Percentiles rank a stretch among this genome's conserved stretches.
phyloP scores from a whole-genome alignment of 1,140 invertebrate species.

The Ganaspis sp. region DNA sequence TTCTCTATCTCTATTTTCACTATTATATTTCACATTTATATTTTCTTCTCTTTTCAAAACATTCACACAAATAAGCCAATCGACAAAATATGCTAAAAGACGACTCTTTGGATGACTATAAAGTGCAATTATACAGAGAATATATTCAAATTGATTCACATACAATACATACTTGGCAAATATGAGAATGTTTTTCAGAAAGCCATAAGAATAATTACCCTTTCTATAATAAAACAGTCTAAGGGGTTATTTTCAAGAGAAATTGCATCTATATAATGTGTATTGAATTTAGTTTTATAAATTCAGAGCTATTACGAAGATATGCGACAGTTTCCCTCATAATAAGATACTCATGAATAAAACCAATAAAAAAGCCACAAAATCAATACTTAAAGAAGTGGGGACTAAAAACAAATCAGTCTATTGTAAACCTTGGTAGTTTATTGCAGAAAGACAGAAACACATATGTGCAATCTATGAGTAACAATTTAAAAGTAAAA shows the following conservation, averaged over 20 bases:
- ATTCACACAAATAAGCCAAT: too few species aligned
- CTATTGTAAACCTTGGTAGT: neutral
- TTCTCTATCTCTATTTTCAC: too few species aligned
- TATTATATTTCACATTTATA: too few species aligned
- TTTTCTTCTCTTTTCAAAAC: too few species aligned
- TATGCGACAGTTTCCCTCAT: neutral
- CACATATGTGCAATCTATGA: neutral
- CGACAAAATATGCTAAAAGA: too few species aligned
- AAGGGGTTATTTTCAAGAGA: neutral
- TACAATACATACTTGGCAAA: too few species aligned
- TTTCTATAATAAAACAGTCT: neutral
- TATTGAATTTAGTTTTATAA: neutral
- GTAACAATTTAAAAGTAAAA: neutral
- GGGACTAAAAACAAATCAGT: slow-evolving; percentile 2
- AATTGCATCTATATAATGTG: neutral
- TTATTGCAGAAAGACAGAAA: too few species aligned
- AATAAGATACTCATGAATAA: neutral
- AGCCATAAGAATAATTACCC: neutral
- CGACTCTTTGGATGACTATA: too few species aligned
- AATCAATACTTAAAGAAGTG: slow-evolving; percentile 3
- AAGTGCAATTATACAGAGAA: too few species aligned
- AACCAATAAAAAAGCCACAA: neutral
- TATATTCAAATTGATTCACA: too few species aligned
- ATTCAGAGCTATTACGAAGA: neutral
- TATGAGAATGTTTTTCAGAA: neutral